These are phyloP conservation scores for Danaus plexippus DNA, from an alignment of 1,140 invertebrate genomes.

Conservation along the genomic window DNA sequence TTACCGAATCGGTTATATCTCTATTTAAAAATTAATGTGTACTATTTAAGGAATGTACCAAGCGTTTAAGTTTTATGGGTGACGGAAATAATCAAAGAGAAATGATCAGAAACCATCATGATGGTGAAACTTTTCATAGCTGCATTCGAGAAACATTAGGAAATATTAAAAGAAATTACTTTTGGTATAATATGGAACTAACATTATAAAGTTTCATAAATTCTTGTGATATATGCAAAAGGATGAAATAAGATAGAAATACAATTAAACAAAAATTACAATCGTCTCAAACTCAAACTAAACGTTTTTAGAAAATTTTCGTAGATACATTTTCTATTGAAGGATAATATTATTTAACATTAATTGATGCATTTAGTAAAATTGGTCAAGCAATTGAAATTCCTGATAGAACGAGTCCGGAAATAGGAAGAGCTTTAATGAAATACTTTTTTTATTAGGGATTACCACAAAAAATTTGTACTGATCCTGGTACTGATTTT, in stretches of 20 bases:
- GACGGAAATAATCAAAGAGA: slow-evolving; percentile 25
- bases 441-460: slow-evolving; percentile 31
- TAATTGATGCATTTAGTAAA: slow-evolving; percentile 34
- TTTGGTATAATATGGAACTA: slow-evolving; percentile 26
- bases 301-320: slow-evolving; percentile 32
- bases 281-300: slow-evolving; percentile 23
- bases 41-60: slow-evolving; percentile 19
- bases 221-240: slow-evolving; percentile 23
- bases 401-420: slow-evolving; percentile 16
- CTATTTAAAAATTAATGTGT: slow-evolving; percentile 26
- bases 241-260: slow-evolving; percentile 33
- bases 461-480: slow-evolving; percentile 21
- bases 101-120: slow-evolving; percentile 28
- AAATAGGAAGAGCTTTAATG: too few relatives aligned
- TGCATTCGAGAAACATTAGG: slow-evolving; percentile 29
- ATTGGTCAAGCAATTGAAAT: slow-evolving; percentile 28
- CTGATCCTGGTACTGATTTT: slow-evolving; percentile 30
- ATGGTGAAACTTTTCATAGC: slow-evolving; percentile 35
- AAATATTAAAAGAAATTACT: slow-evolving; percentile 21
- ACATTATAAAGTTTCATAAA: slow-evolving; percentile 25
- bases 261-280: slow-evolving; percentile 25
- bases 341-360: slow-evolving; percentile 27
- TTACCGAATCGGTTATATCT: slow-evolving; percentile 14
- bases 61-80: slow-evolving; percentile 23
- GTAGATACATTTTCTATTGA: slow-evolving; percentile 27